A percentile compares a stretch with the other conserved stretches of the same genome.
These are phyloP conservation scores for Datnioides undecimradiatus DNA, from an alignment of 2,113 vertebrate genomes.

Conservation along the genomic window DNA sequence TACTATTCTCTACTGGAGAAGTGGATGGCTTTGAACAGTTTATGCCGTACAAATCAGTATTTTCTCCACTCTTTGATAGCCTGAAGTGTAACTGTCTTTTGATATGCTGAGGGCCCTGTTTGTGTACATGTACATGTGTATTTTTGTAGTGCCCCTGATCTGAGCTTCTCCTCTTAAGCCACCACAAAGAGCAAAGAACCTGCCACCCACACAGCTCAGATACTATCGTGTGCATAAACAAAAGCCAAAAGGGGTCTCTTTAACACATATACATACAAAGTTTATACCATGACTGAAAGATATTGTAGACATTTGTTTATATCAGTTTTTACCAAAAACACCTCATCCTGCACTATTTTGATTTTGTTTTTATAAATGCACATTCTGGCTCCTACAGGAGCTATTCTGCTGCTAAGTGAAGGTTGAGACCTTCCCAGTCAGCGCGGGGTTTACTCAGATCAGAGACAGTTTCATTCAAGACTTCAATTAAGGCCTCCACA, in stretches of 20 bases:
- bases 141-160: conserved; percentile 32
- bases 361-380: conserved; percentile 33
- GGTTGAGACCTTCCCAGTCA: conserved; percentile 71
- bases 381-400: background rate
- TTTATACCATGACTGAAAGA: conserved; percentile 17
- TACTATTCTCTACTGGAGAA: conserved; percentile 12
- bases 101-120: conserved; percentile 13
- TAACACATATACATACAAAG: conserved; percentile 17
- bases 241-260: conserved; percentile 25
- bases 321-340: conserved; percentile 10
- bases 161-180: conserved; percentile 34
- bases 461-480: conserved; percentile 83
- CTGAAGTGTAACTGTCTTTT: conserved; percentile 17
- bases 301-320: conserved; percentile 11
- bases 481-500: conserved; percentile 83
- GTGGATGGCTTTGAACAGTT: conserved; percentile 42
- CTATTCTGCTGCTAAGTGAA: conserved; percentile 14
- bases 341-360: conserved; percentile 10
- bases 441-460: conserved; percentile 80
- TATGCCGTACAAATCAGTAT: conserved; percentile 6
- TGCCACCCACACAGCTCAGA: conserved; percentile 69
- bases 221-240: conserved; percentile 60
- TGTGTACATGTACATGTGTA: conserved; percentile 40
- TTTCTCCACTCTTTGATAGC: conserved; percentile 33
- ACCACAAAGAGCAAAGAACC: conserved; percentile 26